A percentile compares a stretch with the other conserved stretches of the same genome.
Evolutionary conservation across 2,888 invertebrate genomes (phyloP).

Genomic region (Tromatobia lineatoria): DNA sequence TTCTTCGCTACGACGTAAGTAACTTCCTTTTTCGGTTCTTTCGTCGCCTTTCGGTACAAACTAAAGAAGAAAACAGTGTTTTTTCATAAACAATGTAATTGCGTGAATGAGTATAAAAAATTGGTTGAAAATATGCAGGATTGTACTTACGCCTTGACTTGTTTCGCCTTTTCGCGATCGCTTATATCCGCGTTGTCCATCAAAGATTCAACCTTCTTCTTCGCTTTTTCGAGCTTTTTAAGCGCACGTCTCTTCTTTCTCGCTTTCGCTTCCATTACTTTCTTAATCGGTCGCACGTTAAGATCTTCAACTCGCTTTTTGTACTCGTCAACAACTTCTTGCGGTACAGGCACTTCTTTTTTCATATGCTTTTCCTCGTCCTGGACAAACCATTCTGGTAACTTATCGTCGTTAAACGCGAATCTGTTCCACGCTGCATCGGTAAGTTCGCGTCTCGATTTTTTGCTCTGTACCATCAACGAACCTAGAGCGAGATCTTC

Average conservation of each 20-base stretch:
- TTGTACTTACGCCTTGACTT: conserved; percentile 92
- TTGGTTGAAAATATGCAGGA: neutral
- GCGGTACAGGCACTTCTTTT: conserved; percentile 93
- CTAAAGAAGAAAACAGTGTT: conserved; percentile 83
- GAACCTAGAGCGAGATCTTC: conserved; percentile 97
- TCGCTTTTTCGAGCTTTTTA: conserved; percentile 95
- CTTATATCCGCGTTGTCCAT: conserved; percentile 96
- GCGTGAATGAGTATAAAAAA: neutral
- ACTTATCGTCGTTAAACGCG: conserved; percentile 94
- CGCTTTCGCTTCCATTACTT: conserved; percentile 98
- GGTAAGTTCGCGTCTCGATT: conserved; percentile 94
- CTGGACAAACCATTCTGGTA: conserved; percentile 98
- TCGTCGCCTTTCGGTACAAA: conserved; percentile 95
- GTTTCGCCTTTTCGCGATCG: conserved; percentile 96
- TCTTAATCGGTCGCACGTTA: conserved; percentile 98
- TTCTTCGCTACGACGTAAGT: conserved; percentile 98
- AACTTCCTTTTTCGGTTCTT: conserved; percentile 94
- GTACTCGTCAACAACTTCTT: conserved; percentile 95
- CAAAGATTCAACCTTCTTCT: conserved; percentile 97
- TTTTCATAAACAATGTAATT: neutral
- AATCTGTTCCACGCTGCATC: conserved; percentile 98
- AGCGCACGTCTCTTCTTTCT: conserved; percentile 97
- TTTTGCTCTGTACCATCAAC: conserved; percentile 95
- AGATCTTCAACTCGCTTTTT: conserved; percentile 93
- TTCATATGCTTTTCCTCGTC: conserved; percentile 97